Evolutionary conservation across 30 jellyfish, hydroid and myxozoan genomes (phyloP).

Genomic region (Nemopilema nomurai): DNA sequence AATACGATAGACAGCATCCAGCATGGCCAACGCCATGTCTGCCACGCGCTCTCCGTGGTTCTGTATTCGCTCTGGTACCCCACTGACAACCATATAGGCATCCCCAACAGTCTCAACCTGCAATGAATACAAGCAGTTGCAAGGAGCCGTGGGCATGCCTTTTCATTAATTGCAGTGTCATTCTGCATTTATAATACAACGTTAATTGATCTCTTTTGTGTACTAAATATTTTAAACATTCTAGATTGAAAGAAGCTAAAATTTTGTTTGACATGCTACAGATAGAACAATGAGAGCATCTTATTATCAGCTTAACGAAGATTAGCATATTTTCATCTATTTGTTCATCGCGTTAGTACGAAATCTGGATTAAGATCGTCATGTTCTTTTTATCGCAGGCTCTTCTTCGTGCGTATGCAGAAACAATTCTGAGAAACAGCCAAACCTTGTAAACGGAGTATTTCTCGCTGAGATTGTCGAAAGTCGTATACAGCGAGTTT

Average conservation of each 20-base stretch:
- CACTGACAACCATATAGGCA: conserved; percentile 74
- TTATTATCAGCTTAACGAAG: too few relatives aligned
- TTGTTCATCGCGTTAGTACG: too few relatives aligned
- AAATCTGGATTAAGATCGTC: too few relatives aligned
- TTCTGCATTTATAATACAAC: not conserved
- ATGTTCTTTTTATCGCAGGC: too few relatives aligned
- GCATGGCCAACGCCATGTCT: conserved; percentile 69
- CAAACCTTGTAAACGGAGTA: conserved; percentile 58
- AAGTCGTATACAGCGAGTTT: conserved; percentile 46
- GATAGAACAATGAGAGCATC: too few relatives aligned
- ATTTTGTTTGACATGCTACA: too few relatives aligned
- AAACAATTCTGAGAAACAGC: too few relatives aligned
- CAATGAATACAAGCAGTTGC: not conserved
- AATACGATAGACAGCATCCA: conserved; percentile 26
- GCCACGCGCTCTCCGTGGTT: conserved; percentile 63
- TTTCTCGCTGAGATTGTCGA: conserved; percentile 52
- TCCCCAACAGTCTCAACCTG: conserved; percentile 75
- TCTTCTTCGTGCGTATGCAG: too few relatives aligned
- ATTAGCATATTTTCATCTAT: too few relatives aligned
- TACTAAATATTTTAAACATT: too few relatives aligned
- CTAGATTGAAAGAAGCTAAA: too few relatives aligned
- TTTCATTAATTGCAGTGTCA: not conserved
- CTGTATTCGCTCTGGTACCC: conserved; percentile 62
- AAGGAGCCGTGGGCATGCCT: not conserved
- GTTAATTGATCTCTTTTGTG: too few relatives aligned